phyloP scores from a whole-genome alignment of 2,797 vertebrate species.

The Cynodonichthys magdalenae region DNA sequence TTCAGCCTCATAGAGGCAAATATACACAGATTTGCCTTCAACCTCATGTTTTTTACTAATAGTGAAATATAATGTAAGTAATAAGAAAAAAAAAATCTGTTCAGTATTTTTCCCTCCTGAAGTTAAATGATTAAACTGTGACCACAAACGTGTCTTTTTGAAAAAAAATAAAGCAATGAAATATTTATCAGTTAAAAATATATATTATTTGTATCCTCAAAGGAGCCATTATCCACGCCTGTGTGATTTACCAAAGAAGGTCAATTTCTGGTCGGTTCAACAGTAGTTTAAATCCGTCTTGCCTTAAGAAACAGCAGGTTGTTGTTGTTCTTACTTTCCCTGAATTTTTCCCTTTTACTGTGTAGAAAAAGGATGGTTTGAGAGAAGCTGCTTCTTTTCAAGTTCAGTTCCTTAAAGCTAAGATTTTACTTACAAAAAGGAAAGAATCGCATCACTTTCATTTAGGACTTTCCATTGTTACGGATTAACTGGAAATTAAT shows the following conservation, averaged over 20 bases:
- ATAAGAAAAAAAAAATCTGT: neutral
- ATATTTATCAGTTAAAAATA: slow-evolving; percentile 37
- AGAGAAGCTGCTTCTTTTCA: neutral
- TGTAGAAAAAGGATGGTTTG: neutral
- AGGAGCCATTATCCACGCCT: slow-evolving; percentile 19
- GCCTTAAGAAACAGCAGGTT: neutral
- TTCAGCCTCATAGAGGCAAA: slow-evolving; percentile 13
- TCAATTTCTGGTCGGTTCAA: slow-evolving; percentile 15
- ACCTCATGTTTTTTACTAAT: neutral
- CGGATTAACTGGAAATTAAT: no score
- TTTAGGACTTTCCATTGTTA: no score
- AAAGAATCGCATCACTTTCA: neutral
- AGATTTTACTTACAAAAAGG: slow-evolving; percentile 2
- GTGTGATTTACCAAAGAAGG: slow-evolving; percentile 10
- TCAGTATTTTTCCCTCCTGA: slow-evolving; percentile 1
- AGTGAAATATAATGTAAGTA: slow-evolving; percentile 2
- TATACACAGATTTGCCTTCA: neutral
- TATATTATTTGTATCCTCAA: slow-evolving; percentile 19
- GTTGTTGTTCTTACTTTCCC: neutral
- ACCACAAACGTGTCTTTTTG: slow-evolving; percentile 21
- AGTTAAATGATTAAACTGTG: slow-evolving; percentile 37
- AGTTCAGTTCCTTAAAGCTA: neutral
- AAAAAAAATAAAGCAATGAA: slow-evolving; percentile 21
- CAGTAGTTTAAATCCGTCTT: slow-evolving; percentile 15
- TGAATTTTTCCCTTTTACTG: neutral